phyloP scores from a whole-genome alignment of 2,888 invertebrate genomes.

The Auanema freiburgensis region DNA sequence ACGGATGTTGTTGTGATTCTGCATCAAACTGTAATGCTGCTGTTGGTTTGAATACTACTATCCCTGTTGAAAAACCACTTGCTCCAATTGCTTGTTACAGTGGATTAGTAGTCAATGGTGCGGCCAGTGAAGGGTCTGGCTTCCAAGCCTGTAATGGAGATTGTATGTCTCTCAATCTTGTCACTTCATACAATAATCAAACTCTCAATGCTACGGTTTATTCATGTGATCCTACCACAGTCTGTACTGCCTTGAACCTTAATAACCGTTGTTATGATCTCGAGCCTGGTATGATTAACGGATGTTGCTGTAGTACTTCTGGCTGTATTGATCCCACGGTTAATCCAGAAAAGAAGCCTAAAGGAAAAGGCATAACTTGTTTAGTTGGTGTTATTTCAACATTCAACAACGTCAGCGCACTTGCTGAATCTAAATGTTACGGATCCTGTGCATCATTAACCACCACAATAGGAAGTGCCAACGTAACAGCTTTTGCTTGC shows the following conservation, averaged over 20 bases:
- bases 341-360: conserved; percentile 18
- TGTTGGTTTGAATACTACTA: conserved; percentile 24
- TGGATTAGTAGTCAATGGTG: conserved; percentile 31
- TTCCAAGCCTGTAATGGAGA: conserved; percentile 37
- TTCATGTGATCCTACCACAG: conserved; percentile 41
- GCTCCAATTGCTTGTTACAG: conserved; percentile 39
- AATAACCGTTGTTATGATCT: conserved; percentile 29
- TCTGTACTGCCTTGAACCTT: conserved; percentile 32
- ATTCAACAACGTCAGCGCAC: conserved; percentile 16
- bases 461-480: conserved; percentile 7
- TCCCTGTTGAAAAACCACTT: conserved; percentile 27
- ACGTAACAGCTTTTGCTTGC: conserved; percentile 22
- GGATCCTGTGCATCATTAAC: conserved; percentile 21
- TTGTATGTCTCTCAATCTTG: conserved; percentile 33
- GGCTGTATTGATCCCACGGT: conserved; percentile 37
- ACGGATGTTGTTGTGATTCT: conserved; percentile 33
- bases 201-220: conserved; percentile 29
- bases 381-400: conserved; percentile 16
- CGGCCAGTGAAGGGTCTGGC: conserved; percentile 28
- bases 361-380: conserved; percentile 9
- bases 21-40: conserved; percentile 30
- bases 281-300: conserved; percentile 28
- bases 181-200: conserved; percentile 28
- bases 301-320: conserved; percentile 41
- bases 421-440: conserved; percentile 16